Evolutionary conservation across 2,888 invertebrate genomes (phyloP).

Genomic region (Pycnomerus fuliginosus): DNA sequence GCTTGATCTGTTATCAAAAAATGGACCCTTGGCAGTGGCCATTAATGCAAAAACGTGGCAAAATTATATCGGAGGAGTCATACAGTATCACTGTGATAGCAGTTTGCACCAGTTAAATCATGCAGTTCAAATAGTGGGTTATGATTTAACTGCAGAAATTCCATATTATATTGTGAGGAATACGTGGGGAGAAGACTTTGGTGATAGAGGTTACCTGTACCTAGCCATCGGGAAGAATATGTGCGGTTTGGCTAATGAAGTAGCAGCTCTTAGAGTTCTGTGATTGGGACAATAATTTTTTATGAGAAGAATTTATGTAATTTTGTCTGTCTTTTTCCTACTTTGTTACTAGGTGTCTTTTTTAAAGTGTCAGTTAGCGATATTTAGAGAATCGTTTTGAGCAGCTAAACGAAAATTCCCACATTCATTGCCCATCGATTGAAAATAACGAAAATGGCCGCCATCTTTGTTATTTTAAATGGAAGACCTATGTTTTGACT

Average conservation of each 20-base stretch:
- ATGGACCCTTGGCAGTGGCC: constrained; percentile 78
- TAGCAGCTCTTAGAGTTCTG: constrained; percentile 60
- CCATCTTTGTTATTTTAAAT: too few relatives aligned
- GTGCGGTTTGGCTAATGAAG: constrained; percentile 76
- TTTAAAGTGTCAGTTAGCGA: too few relatives aligned
- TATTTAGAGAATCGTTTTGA: too few relatives aligned
- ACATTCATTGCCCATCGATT: too few relatives aligned
- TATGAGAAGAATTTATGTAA: too few relatives aligned
- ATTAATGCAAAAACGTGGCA: constrained; percentile 86
- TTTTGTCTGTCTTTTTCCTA: too few relatives aligned
- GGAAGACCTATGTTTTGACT: too few relatives aligned
- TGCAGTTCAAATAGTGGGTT: constrained; percentile 82
- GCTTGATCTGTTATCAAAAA: constrained; percentile 59
- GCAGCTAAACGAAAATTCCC: too few relatives aligned
- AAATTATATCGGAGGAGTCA: constrained; percentile 80
- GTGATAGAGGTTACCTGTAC: constrained; percentile 73
- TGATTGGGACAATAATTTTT: too few relatives aligned
- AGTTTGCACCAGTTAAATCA: constrained; percentile 66
- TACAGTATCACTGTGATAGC: constrained; percentile 77
- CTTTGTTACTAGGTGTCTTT: too few relatives aligned
- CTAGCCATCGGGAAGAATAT: constrained; percentile 73
- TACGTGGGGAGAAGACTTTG: constrained; percentile 81
- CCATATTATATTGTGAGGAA: constrained; percentile 84
- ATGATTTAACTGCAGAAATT: constrained; percentile 68
- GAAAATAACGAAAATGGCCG: too few relatives aligned